phyloP scores from a whole-genome alignment of 1,140 invertebrate species.

The Magallana ariakensis region DNA sequence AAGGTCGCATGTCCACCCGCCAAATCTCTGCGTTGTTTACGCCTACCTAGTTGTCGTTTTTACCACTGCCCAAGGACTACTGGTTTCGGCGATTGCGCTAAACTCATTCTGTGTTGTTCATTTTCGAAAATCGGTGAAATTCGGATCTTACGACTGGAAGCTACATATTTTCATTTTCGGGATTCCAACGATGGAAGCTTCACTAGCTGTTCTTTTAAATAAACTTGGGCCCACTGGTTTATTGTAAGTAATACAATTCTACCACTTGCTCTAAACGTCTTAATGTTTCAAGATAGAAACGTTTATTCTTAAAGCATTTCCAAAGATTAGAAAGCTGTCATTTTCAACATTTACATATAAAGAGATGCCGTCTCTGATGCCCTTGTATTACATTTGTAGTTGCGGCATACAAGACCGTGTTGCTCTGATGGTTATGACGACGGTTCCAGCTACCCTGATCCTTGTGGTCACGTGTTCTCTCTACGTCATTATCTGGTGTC shows the following conservation, averaged over 20 bases:
- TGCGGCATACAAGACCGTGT: neutral
- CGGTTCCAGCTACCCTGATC: neutral
- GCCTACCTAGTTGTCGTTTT: neutral
- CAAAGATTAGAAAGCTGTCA: no score
- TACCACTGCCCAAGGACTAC: neutral
- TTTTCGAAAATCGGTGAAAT: neutral
- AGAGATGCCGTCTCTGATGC: no score
- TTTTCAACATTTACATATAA: no score
- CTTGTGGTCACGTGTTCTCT: neutral
- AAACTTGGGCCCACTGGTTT: slow-evolving; percentile 13
- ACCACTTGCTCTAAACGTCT: no score
- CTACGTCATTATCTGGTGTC: neutral
- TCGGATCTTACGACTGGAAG: slow-evolving; percentile 38
- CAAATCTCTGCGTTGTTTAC: neutral
- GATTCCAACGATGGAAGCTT: neutral
- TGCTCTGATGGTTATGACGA: neutral
- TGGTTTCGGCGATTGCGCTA: slow-evolving; percentile 2
- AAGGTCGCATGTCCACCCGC: neutral
- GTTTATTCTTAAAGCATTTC: no score
- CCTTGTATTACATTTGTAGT: neutral
- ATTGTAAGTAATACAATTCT: slow-evolving; percentile 7
- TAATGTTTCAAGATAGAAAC: no score
- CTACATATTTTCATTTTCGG: neutral
- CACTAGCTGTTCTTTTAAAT: neutral
- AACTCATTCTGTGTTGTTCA: slow-evolving; percentile 3